Conservation (phyloP, 2,797 vertebrate genomes). For the Halcyon smyrnensis region DNA sequence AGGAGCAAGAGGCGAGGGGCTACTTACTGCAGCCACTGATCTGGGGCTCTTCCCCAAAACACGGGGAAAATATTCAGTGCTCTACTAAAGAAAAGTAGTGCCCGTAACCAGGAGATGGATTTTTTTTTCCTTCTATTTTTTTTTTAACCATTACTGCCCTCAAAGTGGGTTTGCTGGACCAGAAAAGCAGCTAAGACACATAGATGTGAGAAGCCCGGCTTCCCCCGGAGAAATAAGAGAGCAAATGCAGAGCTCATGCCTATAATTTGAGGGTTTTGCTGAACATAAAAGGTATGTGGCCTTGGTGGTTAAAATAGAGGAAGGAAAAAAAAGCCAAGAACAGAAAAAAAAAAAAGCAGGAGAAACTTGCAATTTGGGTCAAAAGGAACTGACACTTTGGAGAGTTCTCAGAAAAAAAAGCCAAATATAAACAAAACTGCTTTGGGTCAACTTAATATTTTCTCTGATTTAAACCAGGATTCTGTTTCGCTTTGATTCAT, state of each 20-base stretch:
- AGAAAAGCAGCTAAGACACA: neutral
- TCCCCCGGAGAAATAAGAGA: neutral
- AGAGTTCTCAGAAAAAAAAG: conserved; percentile 3
- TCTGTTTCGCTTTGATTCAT: conserved; percentile 5
- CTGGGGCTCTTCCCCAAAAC: neutral
- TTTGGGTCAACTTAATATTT: neutral
- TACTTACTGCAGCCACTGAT: neutral
- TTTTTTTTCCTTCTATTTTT: no score
- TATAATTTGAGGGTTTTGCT: neutral
- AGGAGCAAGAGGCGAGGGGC: neutral
- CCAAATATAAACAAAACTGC: conserved; percentile 8
- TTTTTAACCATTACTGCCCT: neutral
- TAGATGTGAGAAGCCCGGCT: neutral
- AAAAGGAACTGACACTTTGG: neutral
- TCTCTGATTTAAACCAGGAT: neutral
- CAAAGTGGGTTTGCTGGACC: neutral
- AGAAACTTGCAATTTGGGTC: conserved; percentile 20
- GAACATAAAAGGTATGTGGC: conserved; percentile 13
- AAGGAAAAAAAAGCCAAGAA: neutral
- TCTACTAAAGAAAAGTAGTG: neutral
- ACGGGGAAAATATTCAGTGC: neutral
- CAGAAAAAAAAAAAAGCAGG: neutral
- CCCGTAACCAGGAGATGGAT: neutral
- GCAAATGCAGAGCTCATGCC: neutral
- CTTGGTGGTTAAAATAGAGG: neutral